These are phyloP conservation scores for Gallinago jamesoni DNA, from an alignment of 2,113 vertebrate species.

Conservation along the genomic window DNA sequence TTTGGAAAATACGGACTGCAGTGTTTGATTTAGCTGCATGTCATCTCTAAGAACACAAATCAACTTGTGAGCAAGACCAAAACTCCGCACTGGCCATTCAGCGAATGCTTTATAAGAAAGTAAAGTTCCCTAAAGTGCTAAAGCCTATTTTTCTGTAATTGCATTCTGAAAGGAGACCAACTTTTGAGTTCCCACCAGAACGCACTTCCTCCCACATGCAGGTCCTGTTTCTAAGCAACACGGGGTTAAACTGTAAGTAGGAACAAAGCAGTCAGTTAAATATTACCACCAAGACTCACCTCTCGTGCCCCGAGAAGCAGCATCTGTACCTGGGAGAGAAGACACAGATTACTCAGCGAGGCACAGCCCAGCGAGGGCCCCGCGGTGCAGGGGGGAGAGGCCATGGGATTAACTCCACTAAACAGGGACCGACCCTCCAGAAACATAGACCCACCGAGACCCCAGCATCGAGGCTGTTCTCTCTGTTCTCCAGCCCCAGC, in stretches of 20 bases:
- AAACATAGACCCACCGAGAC: neutral
- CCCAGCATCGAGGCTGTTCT: neutral
- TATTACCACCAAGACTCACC: neutral
- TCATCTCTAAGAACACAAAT: neutral
- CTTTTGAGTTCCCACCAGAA: neutral
- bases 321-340: neutral
- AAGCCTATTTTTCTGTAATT: neutral
- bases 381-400: neutral
- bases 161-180: neutral
- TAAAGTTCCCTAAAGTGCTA: neutral
- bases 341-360: neutral
- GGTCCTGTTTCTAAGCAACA: neutral
- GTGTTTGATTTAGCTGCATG: neutral
- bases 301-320: neutral
- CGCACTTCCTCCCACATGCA: neutral
- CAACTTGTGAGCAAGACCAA: neutral
- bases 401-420: neutral
- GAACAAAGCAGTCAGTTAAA: neutral
- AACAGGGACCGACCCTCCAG: neutral
- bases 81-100: neutral
- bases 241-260: accelerated
- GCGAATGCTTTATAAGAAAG: neutral
- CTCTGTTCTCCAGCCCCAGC: neutral
- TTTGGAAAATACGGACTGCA: neutral
- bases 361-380: neutral